Conservation (phyloP, 2,113 vertebrate genomes). For the Poeciliopsis retropinna region DNA sequence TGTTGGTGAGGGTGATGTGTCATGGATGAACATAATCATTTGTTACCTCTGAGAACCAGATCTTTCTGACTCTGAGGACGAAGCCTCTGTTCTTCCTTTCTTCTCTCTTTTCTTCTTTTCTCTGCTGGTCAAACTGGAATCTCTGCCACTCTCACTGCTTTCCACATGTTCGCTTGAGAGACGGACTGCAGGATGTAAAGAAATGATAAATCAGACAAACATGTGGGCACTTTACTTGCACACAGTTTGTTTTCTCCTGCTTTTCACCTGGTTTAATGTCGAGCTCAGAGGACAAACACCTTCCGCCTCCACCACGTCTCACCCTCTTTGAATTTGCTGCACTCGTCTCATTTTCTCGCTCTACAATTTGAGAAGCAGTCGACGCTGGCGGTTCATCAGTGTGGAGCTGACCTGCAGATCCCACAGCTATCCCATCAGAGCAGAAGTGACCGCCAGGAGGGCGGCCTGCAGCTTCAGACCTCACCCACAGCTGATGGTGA, state of each 20-base stretch:
- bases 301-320: conserved; percentile 16
- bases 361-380: neutral
- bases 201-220: neutral
- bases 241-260: neutral
- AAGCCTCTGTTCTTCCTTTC: conserved; percentile 27
- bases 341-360: conserved; percentile 5
- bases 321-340: conserved; percentile 14
- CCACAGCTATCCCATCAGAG: neutral
- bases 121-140: conserved; percentile 27
- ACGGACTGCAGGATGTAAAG: conserved; percentile 56
- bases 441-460: conserved; percentile 8
- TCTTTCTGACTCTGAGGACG: conserved; percentile 23
- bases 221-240: neutral
- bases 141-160: conserved; percentile 56
- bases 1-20: too few relatives aligned
- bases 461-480: conserved; percentile 19
- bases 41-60: conserved; percentile 52
- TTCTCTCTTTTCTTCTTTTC: conserved; percentile 38
- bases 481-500: conserved; percentile 3
- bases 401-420: conserved; percentile 18
- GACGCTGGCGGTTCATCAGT: conserved; percentile 32
- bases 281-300: conserved; percentile 54
- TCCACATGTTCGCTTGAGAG: conserved; percentile 45
- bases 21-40: neutral
- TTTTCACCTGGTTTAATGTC: conserved; percentile 74